Base-by-base conservation (phyloP, 2,888 invertebrate species). In the Mythimna ferrago region DNA sequence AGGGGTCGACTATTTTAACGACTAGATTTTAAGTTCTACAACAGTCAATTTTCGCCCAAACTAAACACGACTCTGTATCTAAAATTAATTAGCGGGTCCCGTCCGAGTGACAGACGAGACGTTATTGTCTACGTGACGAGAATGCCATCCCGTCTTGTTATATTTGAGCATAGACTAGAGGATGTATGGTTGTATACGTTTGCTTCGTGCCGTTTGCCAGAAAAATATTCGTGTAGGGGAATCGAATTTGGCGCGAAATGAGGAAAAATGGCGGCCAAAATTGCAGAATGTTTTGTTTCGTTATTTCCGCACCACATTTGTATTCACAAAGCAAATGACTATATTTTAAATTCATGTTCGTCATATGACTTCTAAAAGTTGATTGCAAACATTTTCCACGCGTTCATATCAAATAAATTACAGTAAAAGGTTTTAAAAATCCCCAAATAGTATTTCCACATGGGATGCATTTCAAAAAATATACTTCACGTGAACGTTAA, bases 71-170 rank as follows among this genome's bases (percentile, higher is more conserved):
- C 51, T 71, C 60, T 67, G 57, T 67, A 82, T 71, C 48, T 76
- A 74, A 78, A 86, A 85, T 73, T 78, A 86, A 86, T 85, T 86
- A 86, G 73, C 60, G 60, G 60, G 64, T 60, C 65, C 64, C 67
- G 71, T 82, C 71, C 80, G 21, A 73, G 68, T 86, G 85, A 85
- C 83, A 86, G 85, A 72, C 76, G 83, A 82, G 80, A 75, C 85
- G 83, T 80, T 85, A 85, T 85, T 85, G 78, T 85, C 66, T 75
- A 86, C 85, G 86, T 85, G 85, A 78, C 68, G 65, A 73, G 85
- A 85, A 85, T 85, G 44, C 76, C 65, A 57, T 66, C 76, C 76
- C 38, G n/a, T 32, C 76, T 67, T 66, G 71, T 76, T 71, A 74
- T 76, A 66, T 66, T 73, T 69, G 58, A 70, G 75, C 79, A 68